These are phyloP conservation scores for Eubasilissa regina DNA, from an alignment of 1,140 invertebrate genomes.

Conservation along the genomic window DNA sequence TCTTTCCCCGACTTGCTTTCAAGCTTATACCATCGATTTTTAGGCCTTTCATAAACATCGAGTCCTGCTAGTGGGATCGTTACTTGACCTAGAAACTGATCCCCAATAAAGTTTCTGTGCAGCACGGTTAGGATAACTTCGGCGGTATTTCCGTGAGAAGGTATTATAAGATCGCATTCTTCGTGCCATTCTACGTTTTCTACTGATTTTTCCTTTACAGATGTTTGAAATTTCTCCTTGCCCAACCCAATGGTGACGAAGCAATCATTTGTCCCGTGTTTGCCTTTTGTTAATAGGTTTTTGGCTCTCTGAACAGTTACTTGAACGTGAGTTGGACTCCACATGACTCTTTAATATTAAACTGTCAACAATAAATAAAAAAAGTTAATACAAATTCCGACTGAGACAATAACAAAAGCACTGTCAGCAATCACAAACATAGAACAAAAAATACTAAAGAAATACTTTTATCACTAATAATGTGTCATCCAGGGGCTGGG, in stretches of 20 bases:
- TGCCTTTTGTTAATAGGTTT: constrained; percentile 85
- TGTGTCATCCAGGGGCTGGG: no score
- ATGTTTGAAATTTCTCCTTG: constrained; percentile 97
- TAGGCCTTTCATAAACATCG: constrained; percentile 91
- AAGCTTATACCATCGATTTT: constrained; percentile 82
- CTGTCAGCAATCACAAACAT: constrained; percentile 37
- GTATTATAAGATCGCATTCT: constrained; percentile 95
- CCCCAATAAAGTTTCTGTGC: constrained; percentile 91
- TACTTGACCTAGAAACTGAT: constrained; percentile 93
- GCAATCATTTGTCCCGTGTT: constrained; percentile 94
- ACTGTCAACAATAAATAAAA: constrained; percentile 26
- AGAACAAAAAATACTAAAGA: no score
- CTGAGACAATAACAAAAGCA: constrained; percentile 28
- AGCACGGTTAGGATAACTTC: constrained; percentile 88
- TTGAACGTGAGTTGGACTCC: constrained; percentile 89
- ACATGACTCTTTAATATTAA: constrained; percentile 72
- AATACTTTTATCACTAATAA: no score
- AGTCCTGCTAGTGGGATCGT: constrained; percentile 88
- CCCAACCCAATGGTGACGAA: constrained; percentile 95
- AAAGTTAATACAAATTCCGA: constrained; percentile 25
- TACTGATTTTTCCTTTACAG: constrained; percentile 90
- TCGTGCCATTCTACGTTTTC: constrained; percentile 93
- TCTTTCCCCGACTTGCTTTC: constrained; percentile 84
- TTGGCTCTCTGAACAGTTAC: constrained; percentile 85
- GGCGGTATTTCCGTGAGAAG: constrained; percentile 89